These are phyloP conservation scores for Campylomormyrus numenius DNA, from an alignment of 2,113 vertebrate species.

Conservation along the genomic window DNA sequence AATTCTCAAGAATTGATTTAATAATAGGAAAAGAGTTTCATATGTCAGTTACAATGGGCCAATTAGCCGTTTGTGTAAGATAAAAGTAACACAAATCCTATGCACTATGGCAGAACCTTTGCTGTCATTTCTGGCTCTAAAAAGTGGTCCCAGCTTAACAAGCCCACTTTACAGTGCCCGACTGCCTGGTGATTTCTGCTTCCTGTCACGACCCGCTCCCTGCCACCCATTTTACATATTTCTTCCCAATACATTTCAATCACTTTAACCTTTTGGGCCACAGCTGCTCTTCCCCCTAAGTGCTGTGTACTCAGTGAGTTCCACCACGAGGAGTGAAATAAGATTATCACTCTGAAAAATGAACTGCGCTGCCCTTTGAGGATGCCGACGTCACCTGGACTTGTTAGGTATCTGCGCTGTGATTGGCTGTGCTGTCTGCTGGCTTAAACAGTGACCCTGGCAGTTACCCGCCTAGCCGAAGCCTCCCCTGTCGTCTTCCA, in stretches of 20 bases:
- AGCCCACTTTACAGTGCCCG: neutral
- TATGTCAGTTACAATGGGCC: neutral
- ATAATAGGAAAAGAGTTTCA: neutral
- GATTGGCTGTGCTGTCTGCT: neutral
- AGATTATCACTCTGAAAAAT: neutral
- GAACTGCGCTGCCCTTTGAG: neutral
- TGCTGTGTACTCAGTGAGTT: neutral
- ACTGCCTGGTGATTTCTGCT: neutral
- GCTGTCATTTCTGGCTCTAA: neutral
- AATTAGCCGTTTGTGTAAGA: neutral
- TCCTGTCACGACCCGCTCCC: neutral
- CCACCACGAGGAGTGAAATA: neutral
- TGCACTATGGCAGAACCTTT: neutral
- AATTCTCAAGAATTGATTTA: neutral
- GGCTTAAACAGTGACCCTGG: neutral
- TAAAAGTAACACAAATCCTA: neutral
- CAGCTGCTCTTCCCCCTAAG: neutral
- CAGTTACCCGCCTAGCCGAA: neutral
- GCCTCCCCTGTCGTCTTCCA: neutral
- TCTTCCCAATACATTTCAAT: neutral
- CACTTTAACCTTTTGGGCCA: slow-evolving; percentile 6
- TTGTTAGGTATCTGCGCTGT: neutral
- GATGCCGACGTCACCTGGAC: neutral
- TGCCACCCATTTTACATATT: neutral
- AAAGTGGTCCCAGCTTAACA: neutral